Evolutionary conservation across 2,113 vertebrate species (phyloP).

Genomic region (Xenotilapia leptura): DNA sequence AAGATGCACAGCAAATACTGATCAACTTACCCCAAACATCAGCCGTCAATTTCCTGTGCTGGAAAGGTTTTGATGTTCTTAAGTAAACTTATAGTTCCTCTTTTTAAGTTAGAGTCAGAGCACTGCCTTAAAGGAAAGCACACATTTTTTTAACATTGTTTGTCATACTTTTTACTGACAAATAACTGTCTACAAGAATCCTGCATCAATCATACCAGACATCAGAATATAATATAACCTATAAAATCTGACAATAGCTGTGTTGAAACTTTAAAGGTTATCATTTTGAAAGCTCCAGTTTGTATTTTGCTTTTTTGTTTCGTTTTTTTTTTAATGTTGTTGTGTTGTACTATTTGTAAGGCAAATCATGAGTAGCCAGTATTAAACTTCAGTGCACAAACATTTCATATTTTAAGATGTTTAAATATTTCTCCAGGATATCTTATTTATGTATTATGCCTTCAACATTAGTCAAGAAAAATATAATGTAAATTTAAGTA

Average conservation of each 20-base stretch:
- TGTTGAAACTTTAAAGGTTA: background rate
- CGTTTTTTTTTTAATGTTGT: accelerated
- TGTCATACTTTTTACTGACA: background rate
- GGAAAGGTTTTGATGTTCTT: background rate
- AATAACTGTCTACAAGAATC: background rate
- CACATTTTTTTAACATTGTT: background rate
- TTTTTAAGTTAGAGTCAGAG: background rate
- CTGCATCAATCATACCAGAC: background rate
- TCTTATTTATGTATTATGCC: background rate
- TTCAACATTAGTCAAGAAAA: background rate
- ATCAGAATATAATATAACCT: background rate
- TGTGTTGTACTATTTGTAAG: background rate
- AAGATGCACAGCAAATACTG: background rate
- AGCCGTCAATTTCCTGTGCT: accelerated
- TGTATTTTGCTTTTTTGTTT: background rate
- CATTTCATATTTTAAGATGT: background rate
- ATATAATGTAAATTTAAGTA: background rate
- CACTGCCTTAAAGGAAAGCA: background rate
- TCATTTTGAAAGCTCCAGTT: background rate
- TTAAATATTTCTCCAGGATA: background rate
- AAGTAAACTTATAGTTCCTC: background rate
- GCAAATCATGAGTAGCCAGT: background rate
- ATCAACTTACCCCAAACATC: background rate
- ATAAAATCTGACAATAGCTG: background rate
- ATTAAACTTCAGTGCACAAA: background rate